Percentiles rank a stretch among this genome's conserved stretches.
Conservation (phyloP, 2,888 invertebrate genomes). For the Cylindroiulus punctatus region DNA sequence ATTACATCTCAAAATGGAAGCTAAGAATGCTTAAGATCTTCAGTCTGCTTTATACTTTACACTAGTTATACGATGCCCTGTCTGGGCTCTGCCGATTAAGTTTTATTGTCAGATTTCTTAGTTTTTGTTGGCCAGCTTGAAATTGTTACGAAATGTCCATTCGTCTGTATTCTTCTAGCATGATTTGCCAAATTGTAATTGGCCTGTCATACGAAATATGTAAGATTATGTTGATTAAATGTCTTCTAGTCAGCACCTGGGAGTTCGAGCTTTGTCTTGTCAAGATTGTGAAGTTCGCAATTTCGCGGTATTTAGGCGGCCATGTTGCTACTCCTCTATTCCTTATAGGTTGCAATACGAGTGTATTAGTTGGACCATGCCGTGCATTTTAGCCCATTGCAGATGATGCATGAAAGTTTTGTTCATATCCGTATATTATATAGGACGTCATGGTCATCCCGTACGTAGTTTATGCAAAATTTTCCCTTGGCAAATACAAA, state of each 20-base stretch:
- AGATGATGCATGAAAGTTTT: too few species aligned
- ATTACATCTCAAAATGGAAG: neutral
- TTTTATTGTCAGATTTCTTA: neutral
- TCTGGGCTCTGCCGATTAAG: neutral
- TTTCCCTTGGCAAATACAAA: too few species aligned
- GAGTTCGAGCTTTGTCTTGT: too few species aligned
- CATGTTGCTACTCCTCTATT: neutral
- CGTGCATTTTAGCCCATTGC: neutral
- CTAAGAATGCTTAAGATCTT: neutral
- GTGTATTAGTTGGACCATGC: neutral
- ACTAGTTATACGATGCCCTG: neutral
- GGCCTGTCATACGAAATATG: neutral
- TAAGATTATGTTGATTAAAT: slow-evolving; percentile 34
- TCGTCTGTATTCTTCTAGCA: neutral
- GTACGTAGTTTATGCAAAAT: too few species aligned
- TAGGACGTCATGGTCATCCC: too few species aligned
- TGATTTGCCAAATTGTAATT: neutral
- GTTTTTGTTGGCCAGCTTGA: neutral
- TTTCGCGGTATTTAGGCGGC: neutral
- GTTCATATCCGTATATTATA: too few species aligned
- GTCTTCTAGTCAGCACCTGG: neutral
- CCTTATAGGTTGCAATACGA: neutral
- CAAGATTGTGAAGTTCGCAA: too few species aligned
- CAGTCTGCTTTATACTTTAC: neutral
- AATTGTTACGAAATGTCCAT: neutral